phyloP scores from a whole-genome alignment of 1,140 invertebrate genomes.

The Pantala flavescens region DNA sequence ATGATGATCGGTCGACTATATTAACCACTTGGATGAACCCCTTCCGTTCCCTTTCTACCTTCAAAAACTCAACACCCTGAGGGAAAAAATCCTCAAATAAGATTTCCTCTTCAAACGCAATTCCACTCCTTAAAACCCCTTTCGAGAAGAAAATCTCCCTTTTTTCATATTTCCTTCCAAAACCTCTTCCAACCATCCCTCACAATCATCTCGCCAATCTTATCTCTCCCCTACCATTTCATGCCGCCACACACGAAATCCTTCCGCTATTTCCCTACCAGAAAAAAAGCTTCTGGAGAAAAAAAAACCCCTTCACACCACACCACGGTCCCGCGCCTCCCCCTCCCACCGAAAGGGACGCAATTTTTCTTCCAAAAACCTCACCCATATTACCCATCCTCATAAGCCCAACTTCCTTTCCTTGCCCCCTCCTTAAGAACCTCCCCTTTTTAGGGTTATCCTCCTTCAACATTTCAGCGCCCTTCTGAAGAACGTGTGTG shows the following conservation, averaged over 20 bases:
- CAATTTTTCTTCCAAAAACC: background rate
- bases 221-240: background rate
- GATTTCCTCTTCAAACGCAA: conserved; percentile 5
- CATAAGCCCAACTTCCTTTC: background rate
- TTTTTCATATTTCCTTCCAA: conserved; percentile 10
- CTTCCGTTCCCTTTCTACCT: background rate
- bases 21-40: background rate
- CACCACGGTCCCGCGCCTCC: background rate
- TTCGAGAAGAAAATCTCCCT: background rate
- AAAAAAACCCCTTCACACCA: too few species aligned
- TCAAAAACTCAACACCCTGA: background rate
- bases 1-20: background rate
- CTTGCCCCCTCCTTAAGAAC: background rate
- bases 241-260: background rate
- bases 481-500: conserved; percentile 3
- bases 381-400: background rate
- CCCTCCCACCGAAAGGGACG: background rate
- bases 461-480: background rate
- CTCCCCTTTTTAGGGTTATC: background rate
- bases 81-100: background rate
- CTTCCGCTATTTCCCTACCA: background rate
- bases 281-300: too few species aligned
- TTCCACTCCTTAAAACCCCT: background rate
- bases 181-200: background rate
- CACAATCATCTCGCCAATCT: conserved; percentile 1